These are phyloP conservation scores for Cantharis flavilabris DNA, from an alignment of 2,888 invertebrate genomes.

Conservation along the genomic window DNA sequence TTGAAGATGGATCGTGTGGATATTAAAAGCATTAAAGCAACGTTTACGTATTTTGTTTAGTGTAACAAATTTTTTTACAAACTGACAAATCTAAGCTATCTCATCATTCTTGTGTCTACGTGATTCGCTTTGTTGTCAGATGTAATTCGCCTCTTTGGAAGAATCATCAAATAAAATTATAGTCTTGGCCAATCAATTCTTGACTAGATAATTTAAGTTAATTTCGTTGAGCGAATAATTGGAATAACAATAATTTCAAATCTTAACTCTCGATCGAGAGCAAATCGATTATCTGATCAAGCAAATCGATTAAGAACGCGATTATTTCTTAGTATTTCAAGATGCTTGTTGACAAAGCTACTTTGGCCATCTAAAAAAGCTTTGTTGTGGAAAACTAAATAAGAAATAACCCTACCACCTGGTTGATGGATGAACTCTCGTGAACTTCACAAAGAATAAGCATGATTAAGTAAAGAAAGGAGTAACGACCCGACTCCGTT, in stretches of 20 bases:
- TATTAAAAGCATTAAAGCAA: neutral
- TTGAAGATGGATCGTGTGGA: neutral
- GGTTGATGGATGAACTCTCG: constrained; percentile 34
- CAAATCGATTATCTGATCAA: neutral
- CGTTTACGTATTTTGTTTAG: neutral
- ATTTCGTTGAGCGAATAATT: neutral
- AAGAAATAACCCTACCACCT: constrained; percentile 3
- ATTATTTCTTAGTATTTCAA: neutral
- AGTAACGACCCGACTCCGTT: constrained; percentile 41
- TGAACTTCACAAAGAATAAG: constrained; percentile 35
- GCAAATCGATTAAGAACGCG: neutral
- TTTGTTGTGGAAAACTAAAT: neutral
- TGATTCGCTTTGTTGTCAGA: neutral
- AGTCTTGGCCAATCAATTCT: neutral
- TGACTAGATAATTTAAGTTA: neutral
- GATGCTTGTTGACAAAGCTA: neutral
- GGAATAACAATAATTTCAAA: neutral
- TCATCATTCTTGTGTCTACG: neutral
- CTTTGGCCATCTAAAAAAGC: neutral
- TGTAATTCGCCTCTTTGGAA: neutral
- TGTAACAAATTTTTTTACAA: neutral
- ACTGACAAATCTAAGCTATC: neutral
- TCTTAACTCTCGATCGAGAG: neutral
- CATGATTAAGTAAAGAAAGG: constrained; percentile 36
- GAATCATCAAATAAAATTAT: neutral